Evolutionary conservation across 2,797 vertebrate genomes (phyloP).

Genomic region (Morelia viridis): DNA sequence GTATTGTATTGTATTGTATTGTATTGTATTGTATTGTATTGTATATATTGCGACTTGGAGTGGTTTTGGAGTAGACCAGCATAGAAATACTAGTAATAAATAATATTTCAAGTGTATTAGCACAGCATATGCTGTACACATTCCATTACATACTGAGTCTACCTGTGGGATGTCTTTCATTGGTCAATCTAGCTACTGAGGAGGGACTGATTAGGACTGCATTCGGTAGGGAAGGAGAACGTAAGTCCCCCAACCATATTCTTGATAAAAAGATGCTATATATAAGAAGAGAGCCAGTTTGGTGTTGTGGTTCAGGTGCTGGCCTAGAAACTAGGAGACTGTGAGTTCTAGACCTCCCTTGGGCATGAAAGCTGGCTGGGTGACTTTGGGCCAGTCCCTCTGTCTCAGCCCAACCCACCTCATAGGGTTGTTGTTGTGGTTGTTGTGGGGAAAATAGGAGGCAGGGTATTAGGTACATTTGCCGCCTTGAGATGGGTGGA

Average conservation of each 20-base stretch:
- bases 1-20: neutral
- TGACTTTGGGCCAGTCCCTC: neutral
- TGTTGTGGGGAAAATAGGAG: neutral
- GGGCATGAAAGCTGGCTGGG: neutral
- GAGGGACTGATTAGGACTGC: neutral
- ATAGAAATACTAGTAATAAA: neutral
- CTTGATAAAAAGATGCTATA: neutral
- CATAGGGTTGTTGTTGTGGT: neutral
- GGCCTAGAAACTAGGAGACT: neutral
- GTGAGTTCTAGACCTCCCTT: neutral
- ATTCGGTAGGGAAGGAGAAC: neutral
- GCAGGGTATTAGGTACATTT: no score
- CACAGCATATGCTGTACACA: neutral
- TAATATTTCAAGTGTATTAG: neutral
- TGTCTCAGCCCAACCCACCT: neutral
- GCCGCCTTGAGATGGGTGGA: no score
- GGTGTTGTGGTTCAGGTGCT: neutral
- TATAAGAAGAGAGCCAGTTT: neutral
- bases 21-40: neutral
- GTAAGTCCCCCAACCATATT: neutral
- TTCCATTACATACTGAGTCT: neutral
- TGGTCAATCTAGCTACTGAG: neutral
- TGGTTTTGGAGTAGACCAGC: neutral
- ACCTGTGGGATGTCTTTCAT: neutral
- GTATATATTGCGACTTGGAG: neutral